phyloP scores from a whole-genome alignment of 2,113 vertebrate species.

The Ia io region DNA sequence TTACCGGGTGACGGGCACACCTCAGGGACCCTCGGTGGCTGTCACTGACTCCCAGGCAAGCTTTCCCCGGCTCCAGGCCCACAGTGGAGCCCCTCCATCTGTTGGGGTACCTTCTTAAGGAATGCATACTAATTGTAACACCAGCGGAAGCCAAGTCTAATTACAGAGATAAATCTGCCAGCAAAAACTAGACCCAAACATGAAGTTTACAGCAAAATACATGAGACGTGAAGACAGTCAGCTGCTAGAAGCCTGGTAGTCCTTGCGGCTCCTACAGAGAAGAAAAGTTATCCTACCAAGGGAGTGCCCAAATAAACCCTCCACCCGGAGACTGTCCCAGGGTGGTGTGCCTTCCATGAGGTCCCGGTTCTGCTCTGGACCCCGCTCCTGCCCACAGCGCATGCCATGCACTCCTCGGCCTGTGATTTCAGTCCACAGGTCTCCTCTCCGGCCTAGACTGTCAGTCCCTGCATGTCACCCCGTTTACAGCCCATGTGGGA shows the following conservation, averaged over 20 bases:
- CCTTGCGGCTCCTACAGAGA: not conserved
- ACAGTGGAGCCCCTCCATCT: not conserved
- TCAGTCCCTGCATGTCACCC: no score
- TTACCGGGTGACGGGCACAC: not conserved
- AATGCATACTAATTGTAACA: conserved; percentile 37
- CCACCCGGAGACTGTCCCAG: not conserved
- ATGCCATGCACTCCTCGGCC: rapidly evolving
- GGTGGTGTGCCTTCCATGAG: rapidly evolving
- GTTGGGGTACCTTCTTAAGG: conserved; percentile 34
- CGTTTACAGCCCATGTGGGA: not conserved
- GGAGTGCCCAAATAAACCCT: not conserved
- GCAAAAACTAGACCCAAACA: conserved; percentile 48
- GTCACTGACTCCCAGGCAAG: not conserved
- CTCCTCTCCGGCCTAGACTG: not conserved
- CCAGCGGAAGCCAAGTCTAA: conserved; percentile 54
- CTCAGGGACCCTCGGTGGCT: not conserved
- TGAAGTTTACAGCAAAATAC: not conserved
- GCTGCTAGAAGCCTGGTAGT: not conserved
- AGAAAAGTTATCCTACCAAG: not conserved
- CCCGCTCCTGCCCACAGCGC: rapidly evolving
- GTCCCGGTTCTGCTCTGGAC: not conserved
- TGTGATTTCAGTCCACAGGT: not conserved
- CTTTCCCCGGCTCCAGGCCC: not conserved
- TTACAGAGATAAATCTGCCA: conserved; percentile 34
- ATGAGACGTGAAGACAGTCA: not conserved